Percentiles rank a stretch among this genome's conserved stretches.
Evolutionary conservation across 2,888 invertebrate genomes (phyloP).

Genomic region (Aethes cnicana): DNA sequence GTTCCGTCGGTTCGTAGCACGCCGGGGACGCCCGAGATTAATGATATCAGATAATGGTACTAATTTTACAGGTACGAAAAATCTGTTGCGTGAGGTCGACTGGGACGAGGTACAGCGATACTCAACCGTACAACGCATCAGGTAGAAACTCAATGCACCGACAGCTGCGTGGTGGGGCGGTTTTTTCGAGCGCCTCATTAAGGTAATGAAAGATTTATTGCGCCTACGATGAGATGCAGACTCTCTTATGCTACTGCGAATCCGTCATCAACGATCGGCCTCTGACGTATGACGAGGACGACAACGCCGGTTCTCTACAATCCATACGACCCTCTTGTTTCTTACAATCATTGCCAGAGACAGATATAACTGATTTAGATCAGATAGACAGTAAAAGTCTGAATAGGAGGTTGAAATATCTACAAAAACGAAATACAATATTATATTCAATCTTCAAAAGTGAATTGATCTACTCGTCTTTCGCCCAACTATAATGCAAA

Average conservation of each 20-base stretch:
- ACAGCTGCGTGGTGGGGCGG: background rate
- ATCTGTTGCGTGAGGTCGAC: background rate
- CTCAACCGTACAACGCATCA: background rate
- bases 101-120: background rate
- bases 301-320: background rate
- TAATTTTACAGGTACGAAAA: background rate
- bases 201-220: background rate
- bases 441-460: no score
- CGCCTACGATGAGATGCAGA: background rate
- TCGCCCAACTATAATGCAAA: no score
- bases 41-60: background rate
- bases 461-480: no score
- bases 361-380: background rate
- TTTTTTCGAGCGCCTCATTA: background rate
- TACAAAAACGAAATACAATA: no score
- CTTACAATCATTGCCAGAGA: background rate
- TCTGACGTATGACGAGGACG: background rate
- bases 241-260: background rate
- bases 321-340: background rate
- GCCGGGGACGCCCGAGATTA: background rate
- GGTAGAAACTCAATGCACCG: background rate
- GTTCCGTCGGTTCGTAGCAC: background rate
- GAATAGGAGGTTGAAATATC: background rate
- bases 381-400: background rate
- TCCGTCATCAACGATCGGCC: background rate